Percentiles rank a stretch among this genome's conserved stretches.
phyloP scores from a whole-genome alignment of 2,113 vertebrate species.

The Sialia sialis region DNA sequence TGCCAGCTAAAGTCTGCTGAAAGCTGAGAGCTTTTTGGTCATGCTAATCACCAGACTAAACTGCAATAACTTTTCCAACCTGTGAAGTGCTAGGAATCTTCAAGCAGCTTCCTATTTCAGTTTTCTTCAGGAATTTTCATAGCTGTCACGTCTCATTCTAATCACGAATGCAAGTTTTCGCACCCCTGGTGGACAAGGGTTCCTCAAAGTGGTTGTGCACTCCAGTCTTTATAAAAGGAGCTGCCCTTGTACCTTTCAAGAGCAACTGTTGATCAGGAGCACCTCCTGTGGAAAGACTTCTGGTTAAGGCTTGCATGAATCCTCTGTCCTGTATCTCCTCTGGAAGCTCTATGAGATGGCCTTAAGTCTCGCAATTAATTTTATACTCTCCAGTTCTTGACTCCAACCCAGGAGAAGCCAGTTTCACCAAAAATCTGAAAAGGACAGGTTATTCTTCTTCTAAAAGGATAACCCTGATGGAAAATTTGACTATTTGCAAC shows the following conservation, averaged over 20 bases:
- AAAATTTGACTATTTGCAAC: background rate
- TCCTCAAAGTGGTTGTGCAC: background rate
- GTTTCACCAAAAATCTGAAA: background rate
- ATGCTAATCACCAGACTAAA: background rate
- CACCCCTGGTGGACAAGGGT: background rate
- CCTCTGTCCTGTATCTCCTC: background rate
- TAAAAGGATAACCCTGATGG: background rate
- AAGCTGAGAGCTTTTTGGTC: background rate
- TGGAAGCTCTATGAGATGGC: background rate
- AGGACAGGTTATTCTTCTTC: background rate
- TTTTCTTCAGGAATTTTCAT: background rate
- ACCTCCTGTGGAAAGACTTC: background rate
- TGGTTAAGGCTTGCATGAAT: background rate
- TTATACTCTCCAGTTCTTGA: background rate
- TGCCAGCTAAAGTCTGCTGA: background rate
- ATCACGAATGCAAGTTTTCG: background rate
- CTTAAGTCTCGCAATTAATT: background rate
- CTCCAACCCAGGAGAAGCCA: background rate
- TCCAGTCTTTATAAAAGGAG: background rate
- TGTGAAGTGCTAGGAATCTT: background rate
- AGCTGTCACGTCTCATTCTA: background rate
- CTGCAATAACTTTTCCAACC: background rate
- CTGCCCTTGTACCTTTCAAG: background rate
- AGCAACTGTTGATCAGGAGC: background rate
- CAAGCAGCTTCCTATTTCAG: background rate